These are phyloP conservation scores for Nyctalus aviator DNA, from an alignment of 2,797 vertebrate species.

Conservation along the genomic window DNA sequence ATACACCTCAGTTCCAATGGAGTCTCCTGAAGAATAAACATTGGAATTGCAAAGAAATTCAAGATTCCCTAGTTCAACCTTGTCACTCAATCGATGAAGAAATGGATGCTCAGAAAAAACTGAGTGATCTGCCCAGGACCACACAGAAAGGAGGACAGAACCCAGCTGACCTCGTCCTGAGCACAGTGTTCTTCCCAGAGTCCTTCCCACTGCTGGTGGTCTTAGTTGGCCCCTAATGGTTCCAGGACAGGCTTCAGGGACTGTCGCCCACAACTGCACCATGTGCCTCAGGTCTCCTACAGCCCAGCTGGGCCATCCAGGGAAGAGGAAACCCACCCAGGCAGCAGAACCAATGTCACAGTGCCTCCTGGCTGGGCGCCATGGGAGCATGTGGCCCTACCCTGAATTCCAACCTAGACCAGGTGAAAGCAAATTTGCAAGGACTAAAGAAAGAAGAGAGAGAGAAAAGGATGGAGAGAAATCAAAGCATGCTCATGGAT, in stretches of 20 bases:
- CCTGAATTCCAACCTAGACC: not conserved
- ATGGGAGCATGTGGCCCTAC: not conserved
- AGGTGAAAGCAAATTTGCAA: not conserved
- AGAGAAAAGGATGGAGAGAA: not conserved
- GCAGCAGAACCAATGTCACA: not conserved
- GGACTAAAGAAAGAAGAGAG: not conserved
- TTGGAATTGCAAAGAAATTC: conserved; percentile 58
- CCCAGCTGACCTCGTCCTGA: not conserved
- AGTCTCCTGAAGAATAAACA: conserved; percentile 44
- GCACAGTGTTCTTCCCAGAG: not conserved
- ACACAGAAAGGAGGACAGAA: conserved; percentile 20
- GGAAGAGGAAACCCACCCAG: not conserved
- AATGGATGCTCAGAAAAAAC: not conserved
- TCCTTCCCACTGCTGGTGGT: not conserved
- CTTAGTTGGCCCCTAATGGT: not conserved
- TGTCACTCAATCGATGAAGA: conserved; percentile 41
- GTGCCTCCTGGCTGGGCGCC: rapidly evolving
- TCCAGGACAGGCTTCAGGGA: not conserved
- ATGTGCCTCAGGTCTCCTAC: not conserved
- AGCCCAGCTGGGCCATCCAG: not conserved
- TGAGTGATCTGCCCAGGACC: not conserved
- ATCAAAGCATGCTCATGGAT: not conserved
- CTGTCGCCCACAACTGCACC: not conserved
- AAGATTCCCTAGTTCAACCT: not conserved
- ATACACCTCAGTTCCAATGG: conserved; percentile 57